phyloP scores from a whole-genome alignment of 2,888 invertebrate species.

The Xiphydria camelus region DNA sequence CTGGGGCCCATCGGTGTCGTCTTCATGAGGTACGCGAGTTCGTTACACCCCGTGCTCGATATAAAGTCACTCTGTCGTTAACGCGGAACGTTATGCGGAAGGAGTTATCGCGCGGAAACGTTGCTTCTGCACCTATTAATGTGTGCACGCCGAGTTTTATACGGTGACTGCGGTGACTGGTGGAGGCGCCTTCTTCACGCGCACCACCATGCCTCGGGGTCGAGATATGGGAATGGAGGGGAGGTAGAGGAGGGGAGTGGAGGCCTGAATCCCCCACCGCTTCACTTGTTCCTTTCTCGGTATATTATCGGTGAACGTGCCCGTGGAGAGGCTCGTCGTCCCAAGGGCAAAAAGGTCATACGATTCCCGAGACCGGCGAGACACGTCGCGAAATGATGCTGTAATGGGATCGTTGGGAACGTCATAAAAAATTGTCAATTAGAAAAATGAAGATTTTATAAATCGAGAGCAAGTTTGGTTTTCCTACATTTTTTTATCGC shows the following conservation, averaged over 20 bases:
- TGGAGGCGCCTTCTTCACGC: constrained; percentile 35
- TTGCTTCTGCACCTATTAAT: too few species aligned
- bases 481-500: too few species aligned
- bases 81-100: too few species aligned
- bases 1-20: constrained; percentile 43
- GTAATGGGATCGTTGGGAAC: too few species aligned
- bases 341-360: constrained; percentile 51
- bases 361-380: constrained; percentile 16
- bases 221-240: not conserved
- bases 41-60: too few species aligned
- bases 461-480: too few species aligned
- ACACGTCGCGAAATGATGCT: too few species aligned
- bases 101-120: too few species aligned
- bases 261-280: not conserved
- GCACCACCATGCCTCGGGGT: constrained; percentile 32
- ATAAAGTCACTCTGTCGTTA: too few species aligned
- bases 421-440: too few species aligned
- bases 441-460: too few species aligned
- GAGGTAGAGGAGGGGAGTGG: not conserved
- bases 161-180: constrained; percentile 39
- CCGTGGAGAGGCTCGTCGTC: constrained; percentile 33
- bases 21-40: too few species aligned
- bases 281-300: constrained; percentile 2
- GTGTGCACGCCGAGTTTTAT: constrained; percentile 38
- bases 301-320: constrained; percentile 30